Evolutionary conservation across 2,113 vertebrate genomes (phyloP).

Genomic region (Climacteris rufus): DNA sequence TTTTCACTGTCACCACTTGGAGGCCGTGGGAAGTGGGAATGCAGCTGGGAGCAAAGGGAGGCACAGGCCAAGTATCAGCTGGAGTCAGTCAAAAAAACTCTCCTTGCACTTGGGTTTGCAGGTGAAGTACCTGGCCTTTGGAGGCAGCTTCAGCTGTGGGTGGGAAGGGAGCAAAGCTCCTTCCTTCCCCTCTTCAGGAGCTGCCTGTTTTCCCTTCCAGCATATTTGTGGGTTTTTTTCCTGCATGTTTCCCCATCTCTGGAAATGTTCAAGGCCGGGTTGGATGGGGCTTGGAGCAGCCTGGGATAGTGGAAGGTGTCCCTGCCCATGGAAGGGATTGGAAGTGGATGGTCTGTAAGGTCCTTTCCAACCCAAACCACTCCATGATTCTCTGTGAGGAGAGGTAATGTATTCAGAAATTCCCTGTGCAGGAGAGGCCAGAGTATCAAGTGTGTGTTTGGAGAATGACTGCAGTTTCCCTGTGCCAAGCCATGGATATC

Average conservation of each 20-base stretch:
- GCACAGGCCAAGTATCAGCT: not conserved
- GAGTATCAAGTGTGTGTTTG: not conserved
- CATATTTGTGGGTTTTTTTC: not conserved
- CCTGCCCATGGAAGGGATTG: not conserved
- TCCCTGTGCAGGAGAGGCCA: rapidly evolving
- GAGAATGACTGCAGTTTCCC: not conserved
- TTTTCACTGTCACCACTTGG: conserved; percentile 2
- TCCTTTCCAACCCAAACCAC: not conserved
- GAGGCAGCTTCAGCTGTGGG: not conserved
- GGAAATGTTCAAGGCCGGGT: not conserved
- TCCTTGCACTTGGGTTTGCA: not conserved
- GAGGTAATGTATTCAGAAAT: not conserved
- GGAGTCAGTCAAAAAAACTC: not conserved
- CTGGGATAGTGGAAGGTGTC: not conserved
- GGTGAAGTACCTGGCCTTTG: not conserved
- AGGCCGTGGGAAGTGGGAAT: not conserved
- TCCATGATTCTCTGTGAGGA: not conserved
- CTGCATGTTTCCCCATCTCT: not conserved
- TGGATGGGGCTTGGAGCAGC: not conserved
- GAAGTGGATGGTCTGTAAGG: not conserved
- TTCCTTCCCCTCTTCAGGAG: not conserved
- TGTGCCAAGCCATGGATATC: not conserved
- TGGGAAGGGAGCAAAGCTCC: not conserved
- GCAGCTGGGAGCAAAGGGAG: not conserved
- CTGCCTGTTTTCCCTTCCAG: not conserved